Evolutionary conservation across 2,888 invertebrate genomes (phyloP).

Genomic region (Tipula confusa): DNA sequence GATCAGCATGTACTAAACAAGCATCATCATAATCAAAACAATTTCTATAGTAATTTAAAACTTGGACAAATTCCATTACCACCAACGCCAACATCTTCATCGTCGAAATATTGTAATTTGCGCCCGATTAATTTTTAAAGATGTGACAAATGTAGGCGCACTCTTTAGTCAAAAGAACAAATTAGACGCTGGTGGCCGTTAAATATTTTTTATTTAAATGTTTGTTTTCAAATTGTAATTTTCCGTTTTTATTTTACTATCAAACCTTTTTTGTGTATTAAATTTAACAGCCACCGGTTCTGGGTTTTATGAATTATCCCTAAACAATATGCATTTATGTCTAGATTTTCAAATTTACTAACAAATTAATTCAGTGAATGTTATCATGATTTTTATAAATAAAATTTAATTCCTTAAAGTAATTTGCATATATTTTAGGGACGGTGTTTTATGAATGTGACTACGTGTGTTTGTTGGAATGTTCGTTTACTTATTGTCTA

Average conservation of each 20-base stretch:
- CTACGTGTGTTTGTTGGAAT: not conserved
- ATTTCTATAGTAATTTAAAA: not conserved
- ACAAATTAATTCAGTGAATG: not conserved
- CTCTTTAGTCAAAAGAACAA: not conserved
- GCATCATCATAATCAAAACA: not conserved
- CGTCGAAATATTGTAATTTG: not conserved
- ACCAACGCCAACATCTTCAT: not conserved
- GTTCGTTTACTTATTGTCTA: not conserved
- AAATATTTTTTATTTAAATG: not conserved
- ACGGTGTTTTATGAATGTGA: not conserved
- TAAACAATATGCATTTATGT: too few species aligned
- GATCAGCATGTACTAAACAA: constrained; percentile 34
- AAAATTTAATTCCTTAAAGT: not conserved
- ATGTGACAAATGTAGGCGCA: too few species aligned
- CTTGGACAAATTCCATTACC: not conserved
- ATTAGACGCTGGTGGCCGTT: not conserved
- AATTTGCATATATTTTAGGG: not conserved
- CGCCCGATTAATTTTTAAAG: not conserved
- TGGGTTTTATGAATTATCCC: not conserved
- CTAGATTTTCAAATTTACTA: too few species aligned
- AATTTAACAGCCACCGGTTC: not conserved
- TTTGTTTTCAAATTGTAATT: not conserved
- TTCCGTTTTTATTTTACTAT: not conserved
- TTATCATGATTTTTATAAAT: not conserved
- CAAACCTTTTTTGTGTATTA: not conserved